Conservation (phyloP, 2,113 vertebrate species). For the Lophura nycthemera region DNA sequence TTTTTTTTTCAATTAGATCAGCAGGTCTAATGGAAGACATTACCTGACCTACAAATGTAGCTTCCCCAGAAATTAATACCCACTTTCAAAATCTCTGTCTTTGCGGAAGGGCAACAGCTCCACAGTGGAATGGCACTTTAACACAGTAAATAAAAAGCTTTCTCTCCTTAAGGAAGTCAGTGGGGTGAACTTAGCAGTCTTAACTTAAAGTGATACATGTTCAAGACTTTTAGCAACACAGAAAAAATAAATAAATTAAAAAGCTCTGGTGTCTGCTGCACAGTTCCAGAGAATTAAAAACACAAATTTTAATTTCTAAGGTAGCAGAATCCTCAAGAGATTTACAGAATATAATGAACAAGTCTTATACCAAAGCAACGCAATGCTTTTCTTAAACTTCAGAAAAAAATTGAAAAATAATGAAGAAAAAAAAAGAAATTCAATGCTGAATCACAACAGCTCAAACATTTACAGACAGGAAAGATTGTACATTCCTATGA, state of each 20-base stretch:
- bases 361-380: conserved; percentile 5
- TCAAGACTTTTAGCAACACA: not conserved
- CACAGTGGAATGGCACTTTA: not conserved
- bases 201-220: not conserved
- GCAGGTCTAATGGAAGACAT: not conserved
- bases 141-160: not conserved
- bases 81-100: not conserved
- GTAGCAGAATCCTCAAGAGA: conserved; percentile 3
- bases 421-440: not conserved
- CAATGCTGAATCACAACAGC: not conserved
- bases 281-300: not conserved
- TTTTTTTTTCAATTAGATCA: not conserved
- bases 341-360: not conserved
- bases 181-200: not conserved
- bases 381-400: conserved; percentile 13
- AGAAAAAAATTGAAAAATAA: not conserved
- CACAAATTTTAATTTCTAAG: conserved; percentile 1
- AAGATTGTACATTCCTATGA: not conserved
- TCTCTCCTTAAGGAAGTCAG: not conserved
- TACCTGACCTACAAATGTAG: not conserved
- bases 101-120: too few species aligned
- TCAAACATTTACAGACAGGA: not conserved
- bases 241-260: not conserved
- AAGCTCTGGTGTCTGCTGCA: not conserved
- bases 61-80: not conserved